A percentile compares a stretch with the other conserved stretches of the same genome.
These are phyloP conservation scores for western clawed frog (Xenopus tropicalis) DNA, from an alignment of 2,113 vertebrate species.

Conservation along the genomic window UCB_Xtro_10.0 CM004450.2:64893001-64893500, in stretches of 20 bases:
- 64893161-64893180: constrained; percentile 30
- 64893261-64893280: constrained; percentile 18
- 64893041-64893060: constrained; percentile 37
- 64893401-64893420: constrained; percentile 24
- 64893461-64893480: neutral
- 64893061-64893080: constrained; percentile 31
- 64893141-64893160: constrained; percentile 23
- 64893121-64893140: constrained; percentile 1
- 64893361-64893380: constrained; percentile 25
- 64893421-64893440: neutral
- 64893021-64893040: constrained; percentile 12
- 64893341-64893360: constrained; percentile 30
- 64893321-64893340: constrained; percentile 11
- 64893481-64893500: constrained; percentile 19
- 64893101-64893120: constrained; percentile 8
- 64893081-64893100: constrained; percentile 14
- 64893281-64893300: constrained; percentile 28
- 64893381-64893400: constrained; percentile 23
- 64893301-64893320: constrained; percentile 20
- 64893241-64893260: constrained; percentile 20
- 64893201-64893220: constrained; percentile 24
- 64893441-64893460: neutral
- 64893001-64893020: constrained; percentile 24
- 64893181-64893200: constrained; percentile 29
- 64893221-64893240: constrained; percentile 28